phyloP scores from a whole-genome alignment of 2,888 invertebrate genomes.

The Pilophorus perplexus region DNA sequence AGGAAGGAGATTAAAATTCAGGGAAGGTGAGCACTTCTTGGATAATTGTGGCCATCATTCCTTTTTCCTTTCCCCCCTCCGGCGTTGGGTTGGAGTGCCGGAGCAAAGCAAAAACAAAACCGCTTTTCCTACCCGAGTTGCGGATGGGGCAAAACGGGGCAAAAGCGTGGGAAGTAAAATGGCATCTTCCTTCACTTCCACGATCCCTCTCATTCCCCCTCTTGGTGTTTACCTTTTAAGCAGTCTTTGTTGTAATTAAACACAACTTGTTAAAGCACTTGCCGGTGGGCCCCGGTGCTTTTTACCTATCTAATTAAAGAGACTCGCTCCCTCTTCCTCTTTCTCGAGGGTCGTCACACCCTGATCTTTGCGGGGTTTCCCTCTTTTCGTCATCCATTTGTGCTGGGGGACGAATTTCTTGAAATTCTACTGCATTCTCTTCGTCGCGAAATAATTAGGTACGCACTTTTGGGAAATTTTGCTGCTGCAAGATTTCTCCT shows the following conservation, averaged over 20 bases:
- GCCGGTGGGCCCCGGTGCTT: background rate
- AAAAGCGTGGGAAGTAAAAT: too few species aligned
- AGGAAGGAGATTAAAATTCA: slow-evolving; percentile 45
- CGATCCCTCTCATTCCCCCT: background rate
- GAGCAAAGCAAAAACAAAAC: slow-evolving; percentile 26
- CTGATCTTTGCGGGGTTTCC: too few species aligned
- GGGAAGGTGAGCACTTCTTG: slow-evolving; percentile 44
- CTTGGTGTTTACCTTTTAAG: slow-evolving; percentile 28
- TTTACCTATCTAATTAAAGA: slow-evolving; percentile 15
- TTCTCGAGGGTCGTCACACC: too few species aligned
- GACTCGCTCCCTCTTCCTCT: too few species aligned
- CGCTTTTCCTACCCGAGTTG: slow-evolving; percentile 19
- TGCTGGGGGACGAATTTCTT: too few species aligned
- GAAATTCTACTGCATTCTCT: too few species aligned
- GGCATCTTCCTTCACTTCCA: slow-evolving; percentile 32
- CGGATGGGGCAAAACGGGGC: too few species aligned
- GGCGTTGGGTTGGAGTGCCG: background rate
- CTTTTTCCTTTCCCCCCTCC: slow-evolving; percentile 29
- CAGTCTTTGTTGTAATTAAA: slow-evolving; percentile 27
- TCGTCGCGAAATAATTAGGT: too few species aligned
- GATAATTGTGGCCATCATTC: slow-evolving; percentile 45
- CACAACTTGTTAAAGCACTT: slow-evolving; percentile 24
- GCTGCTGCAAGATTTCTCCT: too few species aligned
- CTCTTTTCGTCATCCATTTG: too few species aligned
- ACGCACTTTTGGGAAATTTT: too few species aligned